Percentiles rank a stretch among this genome's conserved stretches.
Conservation (phyloP, 2,113 vertebrate species). For the Varanus salvator region DNA sequence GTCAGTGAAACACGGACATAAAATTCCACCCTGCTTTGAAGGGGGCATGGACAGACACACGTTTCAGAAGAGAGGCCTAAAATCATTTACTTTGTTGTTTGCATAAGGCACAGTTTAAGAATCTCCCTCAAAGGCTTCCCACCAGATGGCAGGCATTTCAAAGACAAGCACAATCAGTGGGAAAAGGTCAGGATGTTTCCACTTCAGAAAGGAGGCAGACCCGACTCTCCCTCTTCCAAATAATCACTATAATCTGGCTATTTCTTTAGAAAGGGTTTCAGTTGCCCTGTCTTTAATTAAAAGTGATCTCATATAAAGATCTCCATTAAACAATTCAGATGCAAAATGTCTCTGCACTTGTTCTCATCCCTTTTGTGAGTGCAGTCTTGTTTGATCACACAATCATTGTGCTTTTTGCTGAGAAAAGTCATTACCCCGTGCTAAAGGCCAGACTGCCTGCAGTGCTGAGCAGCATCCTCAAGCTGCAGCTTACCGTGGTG, state of each 20-base stretch:
- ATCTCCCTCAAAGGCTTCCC: background rate
- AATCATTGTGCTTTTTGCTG: slow-evolving; percentile 18
- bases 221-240: slow-evolving; percentile 36
- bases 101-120: slow-evolving; percentile 38
- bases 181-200: slow-evolving; percentile 53
- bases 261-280: slow-evolving; percentile 62
- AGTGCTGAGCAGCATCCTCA: background rate
- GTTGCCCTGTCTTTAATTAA: slow-evolving; percentile 56
- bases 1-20: background rate
- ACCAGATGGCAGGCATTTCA: slow-evolving; percentile 41
- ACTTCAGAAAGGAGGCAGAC: slow-evolving; percentile 36
- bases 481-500: background rate
- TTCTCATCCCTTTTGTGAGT: slow-evolving; percentile 39
- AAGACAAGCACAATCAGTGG: slow-evolving; percentile 58
- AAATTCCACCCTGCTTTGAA: slow-evolving; percentile 18
- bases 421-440: slow-evolving; percentile 21
- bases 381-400: slow-evolving; percentile 37
- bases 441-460: slow-evolving; percentile 2
- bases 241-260: slow-evolving; percentile 44
- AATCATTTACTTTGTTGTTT: slow-evolving; percentile 1
- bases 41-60: no score
- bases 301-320: slow-evolving; percentile 51
- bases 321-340: slow-evolving; percentile 57
- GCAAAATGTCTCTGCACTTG: slow-evolving; percentile 5
- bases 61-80: background rate